Base-by-base conservation (phyloP, 2,888 invertebrate genomes). In the Sesia bembeciformis region DNA sequence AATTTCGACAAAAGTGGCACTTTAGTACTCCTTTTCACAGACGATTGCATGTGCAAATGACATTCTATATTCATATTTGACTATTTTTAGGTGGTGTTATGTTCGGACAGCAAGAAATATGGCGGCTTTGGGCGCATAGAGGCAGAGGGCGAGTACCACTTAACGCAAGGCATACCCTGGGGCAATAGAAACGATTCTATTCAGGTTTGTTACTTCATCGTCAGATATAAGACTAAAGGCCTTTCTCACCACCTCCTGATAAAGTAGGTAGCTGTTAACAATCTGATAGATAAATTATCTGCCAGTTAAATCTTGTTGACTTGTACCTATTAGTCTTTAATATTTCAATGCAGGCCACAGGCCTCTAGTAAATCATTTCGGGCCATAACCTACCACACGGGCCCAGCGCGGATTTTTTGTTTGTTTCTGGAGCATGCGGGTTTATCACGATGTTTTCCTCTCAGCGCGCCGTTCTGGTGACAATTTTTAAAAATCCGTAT, bases 161-260 rank as follows among this genome's bases (percentile, higher is more conserved):
- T 62, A 41, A 87, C 90, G 4, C 86, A 84, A 60, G 78, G 78
- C 50, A 72, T 80, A 52, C 77, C 84, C 0, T 90, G 89, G 89
- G 84, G 78, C 39, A 82, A 90, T 66, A 68, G 90, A 52, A 81
- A 66, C 50, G 89, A 90, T 65, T 92, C 91, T 56, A 77, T 92
- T 60, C 91, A 92, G 82, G 91, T 91, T 39, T 50, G 4, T 7
- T 5, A 38, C 38, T 39, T 50, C 3, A 0, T 6, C 5, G 4
- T 38, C 6, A 39, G 3, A 8, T 46, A n/a, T 46, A 8, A 8
- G 4, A n/a, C n/a, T 46, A 8, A 46, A 46, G 3, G 23, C 7
- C 23, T 46, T 46, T 4, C 23, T 23, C 23, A 23, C 23, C 23
- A 23, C 23, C 23, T 23, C 23, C 23, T 23, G 23, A 23, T 23